Base-by-base conservation (phyloP, 2,888 invertebrate species). In the Stictocephala bisonia region DNA sequence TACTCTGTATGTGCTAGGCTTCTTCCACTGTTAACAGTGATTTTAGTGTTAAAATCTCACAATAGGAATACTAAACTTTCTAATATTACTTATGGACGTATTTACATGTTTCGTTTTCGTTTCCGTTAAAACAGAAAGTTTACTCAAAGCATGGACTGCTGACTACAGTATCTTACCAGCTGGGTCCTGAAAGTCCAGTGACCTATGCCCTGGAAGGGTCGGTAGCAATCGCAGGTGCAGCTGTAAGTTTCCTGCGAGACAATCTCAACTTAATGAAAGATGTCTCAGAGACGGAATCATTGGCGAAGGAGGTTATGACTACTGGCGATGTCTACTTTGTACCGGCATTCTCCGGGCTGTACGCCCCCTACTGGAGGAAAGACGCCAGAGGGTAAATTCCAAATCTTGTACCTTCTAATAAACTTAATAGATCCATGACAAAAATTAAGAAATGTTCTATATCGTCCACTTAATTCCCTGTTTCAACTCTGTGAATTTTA, bases 241-340 rank as follows among this genome's bases (percentile, higher is more conserved):
- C 95, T 0, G 89, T 99, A 77, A 92, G 93, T 80, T 99, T 99
- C 94, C 86, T 99, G 0, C 88, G 95, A 44, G 95, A 97, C 83
- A 98, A 97, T 82, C 86, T 99, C 81, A 91, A 92, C 24, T 87
- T 99, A 1, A 90, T 99, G 76, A 88, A 91, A 35, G 90, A 92
- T 78, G 90, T 93, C 0, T 86, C 87, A 0, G 88, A 90, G 68
- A 91, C 84, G 79, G 77, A 91, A 81, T 82, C 88, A 22, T 87
- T 95, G 67, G 95, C 95, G 0, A 87, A 89, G 27, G 88, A 88
- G 77, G 98, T 98, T 35, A 90, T 92, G 80, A 92, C 93, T 51
- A 95, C 96, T 0, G 95, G 95, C 0, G 99, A 97, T 80, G 97
- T 98, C 13, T 98, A 97, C 84, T 99, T 99, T 84, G 99, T 99